phyloP scores from a whole-genome alignment of 2,888 invertebrate genomes.

The Troides helena region DNA sequence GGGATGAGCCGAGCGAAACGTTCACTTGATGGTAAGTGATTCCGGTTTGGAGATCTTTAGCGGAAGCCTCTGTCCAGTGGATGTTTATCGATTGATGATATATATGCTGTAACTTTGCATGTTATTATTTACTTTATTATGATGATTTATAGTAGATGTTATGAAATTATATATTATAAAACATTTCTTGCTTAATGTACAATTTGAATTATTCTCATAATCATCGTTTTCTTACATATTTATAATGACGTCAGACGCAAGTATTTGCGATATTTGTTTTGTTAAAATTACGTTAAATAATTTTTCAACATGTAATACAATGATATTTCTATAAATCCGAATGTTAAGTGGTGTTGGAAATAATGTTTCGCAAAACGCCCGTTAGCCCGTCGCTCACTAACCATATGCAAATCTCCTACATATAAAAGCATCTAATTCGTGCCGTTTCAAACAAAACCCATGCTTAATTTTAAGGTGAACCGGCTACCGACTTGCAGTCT shows the following conservation, averaged over 20 bases:
- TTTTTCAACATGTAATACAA: background rate
- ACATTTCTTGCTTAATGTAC: no score
- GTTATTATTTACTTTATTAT: no score
- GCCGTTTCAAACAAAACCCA: conserved; percentile 64
- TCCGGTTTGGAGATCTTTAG: no score
- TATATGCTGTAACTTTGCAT: no score
- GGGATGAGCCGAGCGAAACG: no score
- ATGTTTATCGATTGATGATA: no score
- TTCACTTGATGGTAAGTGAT: no score
- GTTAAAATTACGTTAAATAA: background rate
- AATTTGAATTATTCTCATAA: no score
- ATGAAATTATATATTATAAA: no score
- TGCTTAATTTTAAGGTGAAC: conserved; percentile 64
- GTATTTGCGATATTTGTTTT: background rate
- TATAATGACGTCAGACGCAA: background rate
- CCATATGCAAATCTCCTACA: conserved; percentile 33
- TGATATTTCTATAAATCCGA: background rate
- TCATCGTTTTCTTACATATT: no score
- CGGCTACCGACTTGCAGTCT: conserved; percentile 66
- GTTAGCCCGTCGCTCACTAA: conserved; percentile 1
- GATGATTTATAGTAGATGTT: no score
- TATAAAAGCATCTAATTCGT: conserved; percentile 69
- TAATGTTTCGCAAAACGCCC: conserved; percentile 15
- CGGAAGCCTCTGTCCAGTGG: no score
- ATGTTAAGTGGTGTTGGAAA: background rate